Evolutionary conservation across 2,888 invertebrate genomes (phyloP).

Genomic region (Euphydryas editha): DNA sequence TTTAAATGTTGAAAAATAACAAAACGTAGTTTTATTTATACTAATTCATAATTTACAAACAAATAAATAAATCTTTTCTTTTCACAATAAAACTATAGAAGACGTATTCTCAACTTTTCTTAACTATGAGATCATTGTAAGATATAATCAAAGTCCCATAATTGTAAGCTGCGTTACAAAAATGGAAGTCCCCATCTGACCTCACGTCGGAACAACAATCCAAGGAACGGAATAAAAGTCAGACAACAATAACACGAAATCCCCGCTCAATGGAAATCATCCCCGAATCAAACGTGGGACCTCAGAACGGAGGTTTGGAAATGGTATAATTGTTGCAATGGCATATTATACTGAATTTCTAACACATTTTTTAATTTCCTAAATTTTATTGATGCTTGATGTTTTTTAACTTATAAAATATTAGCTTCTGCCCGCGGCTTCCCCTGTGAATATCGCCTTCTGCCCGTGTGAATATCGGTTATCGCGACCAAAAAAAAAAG

Average conservation of each 20-base stretch:
- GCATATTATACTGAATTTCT: not conserved
- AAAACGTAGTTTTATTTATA: too few relatives aligned
- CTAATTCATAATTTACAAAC: too few relatives aligned
- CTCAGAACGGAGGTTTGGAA: constrained; percentile 2
- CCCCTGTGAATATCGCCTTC: too few relatives aligned
- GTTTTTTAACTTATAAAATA: too few relatives aligned
- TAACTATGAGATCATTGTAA: too few relatives aligned
- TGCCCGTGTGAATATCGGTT: too few relatives aligned
- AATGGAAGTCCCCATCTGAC: constrained; percentile 22
- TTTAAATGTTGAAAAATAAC: too few relatives aligned
- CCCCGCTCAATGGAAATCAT: constrained; percentile 43
- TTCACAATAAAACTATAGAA: too few relatives aligned
- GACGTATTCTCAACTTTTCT: too few relatives aligned
- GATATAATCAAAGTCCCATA: not conserved
- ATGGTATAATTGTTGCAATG: not conserved
- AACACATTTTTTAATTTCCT: not conserved
- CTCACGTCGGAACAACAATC: constrained; percentile 31
- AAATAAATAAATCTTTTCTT: too few relatives aligned
- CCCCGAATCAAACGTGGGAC: constrained; percentile 56
- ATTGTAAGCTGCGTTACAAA: not conserved
- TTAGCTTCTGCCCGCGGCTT: too few relatives aligned
- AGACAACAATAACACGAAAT: constrained; percentile 42
- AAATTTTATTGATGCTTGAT: not conserved
- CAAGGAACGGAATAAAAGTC: constrained; percentile 42
- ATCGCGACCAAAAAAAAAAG: too few relatives aligned